phyloP scores from a whole-genome alignment of 2,113 vertebrate species.

The Pavo muticus region DNA sequence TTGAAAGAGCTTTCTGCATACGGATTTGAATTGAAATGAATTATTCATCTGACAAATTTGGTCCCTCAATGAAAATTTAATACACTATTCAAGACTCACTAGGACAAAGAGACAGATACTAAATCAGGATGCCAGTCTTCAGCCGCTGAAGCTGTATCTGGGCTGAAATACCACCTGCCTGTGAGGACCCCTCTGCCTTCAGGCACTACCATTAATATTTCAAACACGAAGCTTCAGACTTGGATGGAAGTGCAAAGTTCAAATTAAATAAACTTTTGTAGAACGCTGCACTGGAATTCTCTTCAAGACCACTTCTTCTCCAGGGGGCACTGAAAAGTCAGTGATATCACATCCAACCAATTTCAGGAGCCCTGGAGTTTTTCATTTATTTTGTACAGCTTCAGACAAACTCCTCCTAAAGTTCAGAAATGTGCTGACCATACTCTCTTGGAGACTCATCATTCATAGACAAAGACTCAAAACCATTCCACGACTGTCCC shows the following conservation, averaged over 20 bases:
- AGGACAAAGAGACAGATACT: conserved; percentile 30
- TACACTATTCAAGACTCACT: not conserved
- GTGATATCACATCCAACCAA: not conserved
- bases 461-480: not conserved
- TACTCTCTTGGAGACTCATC: not conserved
- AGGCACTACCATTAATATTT: conserved; percentile 30
- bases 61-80: conserved; percentile 27
- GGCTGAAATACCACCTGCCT: not conserved
- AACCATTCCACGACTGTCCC: not conserved
- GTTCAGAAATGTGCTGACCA: not conserved
- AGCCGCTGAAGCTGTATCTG: not conserved
- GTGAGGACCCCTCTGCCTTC: not conserved
- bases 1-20: not conserved
- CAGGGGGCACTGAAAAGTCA: not conserved
- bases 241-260: conserved; percentile 1
- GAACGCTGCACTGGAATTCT: not conserved
- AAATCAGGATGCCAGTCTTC: conserved; percentile 6
- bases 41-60: conserved; percentile 38
- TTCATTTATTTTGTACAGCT: not conserved
- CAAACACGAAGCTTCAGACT: not conserved
- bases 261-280: conserved; percentile 18
- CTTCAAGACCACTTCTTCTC: conserved; percentile 14
- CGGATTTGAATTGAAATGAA: not conserved
- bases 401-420: not conserved
- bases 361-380: conserved; percentile 6